Conservation (phyloP, 2,888 invertebrate genomes). For the Patella caerulea region DNA sequence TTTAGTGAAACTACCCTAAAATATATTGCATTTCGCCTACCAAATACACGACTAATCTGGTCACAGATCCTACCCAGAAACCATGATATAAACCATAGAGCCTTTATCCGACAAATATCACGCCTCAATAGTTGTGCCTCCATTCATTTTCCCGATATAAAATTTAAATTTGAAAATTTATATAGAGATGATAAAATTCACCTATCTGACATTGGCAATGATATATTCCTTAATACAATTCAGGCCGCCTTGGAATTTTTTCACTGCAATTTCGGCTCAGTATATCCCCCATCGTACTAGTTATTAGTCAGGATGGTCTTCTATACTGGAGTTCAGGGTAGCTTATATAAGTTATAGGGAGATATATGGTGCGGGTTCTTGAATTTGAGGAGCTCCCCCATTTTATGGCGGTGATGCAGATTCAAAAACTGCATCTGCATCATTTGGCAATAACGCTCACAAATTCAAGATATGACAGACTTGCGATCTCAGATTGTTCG, state of each 20-base stretch:
- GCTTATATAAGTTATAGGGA: not conserved
- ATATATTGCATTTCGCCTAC: not conserved
- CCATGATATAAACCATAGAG: not conserved
- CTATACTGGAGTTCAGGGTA: not conserved
- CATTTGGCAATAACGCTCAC: not conserved
- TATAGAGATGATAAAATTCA: not conserved
- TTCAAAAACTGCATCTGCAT: not conserved
- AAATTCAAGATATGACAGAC: not conserved
- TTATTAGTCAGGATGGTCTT: not conserved
- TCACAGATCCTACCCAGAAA: not conserved
- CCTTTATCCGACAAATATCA: not conserved
- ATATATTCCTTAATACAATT: not conserved
- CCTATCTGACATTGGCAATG: not conserved
- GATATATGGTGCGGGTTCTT: not conserved
- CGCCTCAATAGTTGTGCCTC: too few species aligned
- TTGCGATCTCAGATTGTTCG: not conserved
- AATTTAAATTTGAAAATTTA: not conserved
- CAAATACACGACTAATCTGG: not conserved
- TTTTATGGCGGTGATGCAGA: slow-evolving; percentile 1
- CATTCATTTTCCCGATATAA: not conserved
- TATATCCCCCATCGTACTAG: not conserved
- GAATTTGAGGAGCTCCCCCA: not conserved
- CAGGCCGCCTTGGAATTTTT: not conserved
- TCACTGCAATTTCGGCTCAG: not conserved
- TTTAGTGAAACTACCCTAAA: not conserved